A percentile compares a stretch with the other conserved stretches of the same genome.
Evolutionary conservation across 2,888 invertebrate genomes (phyloP).

Genomic region (Cybosia mesomella): DNA sequence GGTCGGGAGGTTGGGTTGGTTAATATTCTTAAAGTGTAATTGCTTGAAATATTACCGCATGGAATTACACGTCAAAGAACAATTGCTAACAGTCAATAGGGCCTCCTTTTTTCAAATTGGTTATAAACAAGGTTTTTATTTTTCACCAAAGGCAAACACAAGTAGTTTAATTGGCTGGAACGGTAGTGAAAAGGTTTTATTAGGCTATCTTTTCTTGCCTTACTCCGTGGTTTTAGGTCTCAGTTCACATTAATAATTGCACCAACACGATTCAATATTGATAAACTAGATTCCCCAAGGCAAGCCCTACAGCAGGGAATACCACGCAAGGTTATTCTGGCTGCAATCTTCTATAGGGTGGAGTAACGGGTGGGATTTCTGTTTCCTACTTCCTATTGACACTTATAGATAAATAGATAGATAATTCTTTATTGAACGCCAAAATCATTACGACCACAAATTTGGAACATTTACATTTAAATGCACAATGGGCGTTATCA

Average conservation of each 20-base stretch:
- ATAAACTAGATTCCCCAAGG: background rate
- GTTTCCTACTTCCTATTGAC: background rate
- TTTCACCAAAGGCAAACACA: background rate
- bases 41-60: too few relatives aligned
- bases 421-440: too few relatives aligned
- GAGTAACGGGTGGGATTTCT: background rate
- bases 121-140: background rate
- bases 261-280: background rate
- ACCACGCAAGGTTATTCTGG: background rate
- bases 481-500: too few relatives aligned
- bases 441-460: too few relatives aligned
- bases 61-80: too few relatives aligned
- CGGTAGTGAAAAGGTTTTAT: background rate
- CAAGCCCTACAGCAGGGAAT: background rate
- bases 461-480: too few relatives aligned
- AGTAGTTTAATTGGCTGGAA: background rate
- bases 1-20: too few relatives aligned
- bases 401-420: too few relatives aligned
- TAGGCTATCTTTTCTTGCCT: too few relatives aligned
- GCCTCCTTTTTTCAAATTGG: background rate
- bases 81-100: too few relatives aligned
- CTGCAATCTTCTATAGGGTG: background rate
- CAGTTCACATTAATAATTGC: background rate
- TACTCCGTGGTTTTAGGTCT: too few relatives aligned
- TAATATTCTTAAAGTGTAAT: too few relatives aligned